These are phyloP conservation scores for Rousettus madagascariensis DNA, from an alignment of 2,797 vertebrate genomes.

Conservation along the genomic window DNA sequence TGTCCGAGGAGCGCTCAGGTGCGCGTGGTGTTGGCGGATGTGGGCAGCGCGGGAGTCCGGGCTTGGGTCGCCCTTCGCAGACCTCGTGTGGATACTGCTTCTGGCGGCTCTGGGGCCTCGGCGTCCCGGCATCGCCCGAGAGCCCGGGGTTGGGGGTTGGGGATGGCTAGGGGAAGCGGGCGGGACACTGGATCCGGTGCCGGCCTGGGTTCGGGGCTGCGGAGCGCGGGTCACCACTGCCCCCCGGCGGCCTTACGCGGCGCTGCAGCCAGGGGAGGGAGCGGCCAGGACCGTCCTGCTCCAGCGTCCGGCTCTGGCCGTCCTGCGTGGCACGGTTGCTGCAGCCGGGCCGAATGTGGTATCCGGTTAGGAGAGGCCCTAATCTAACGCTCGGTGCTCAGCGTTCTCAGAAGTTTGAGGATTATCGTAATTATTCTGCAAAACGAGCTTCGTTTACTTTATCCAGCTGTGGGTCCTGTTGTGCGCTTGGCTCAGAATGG, in stretches of 20 bases:
- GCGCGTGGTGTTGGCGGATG: background rate
- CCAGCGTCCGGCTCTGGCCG: background rate
- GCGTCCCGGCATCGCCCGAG: background rate
- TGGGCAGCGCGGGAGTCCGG: fast-evolving
- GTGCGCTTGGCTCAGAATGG: background rate
- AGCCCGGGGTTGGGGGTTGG: background rate
- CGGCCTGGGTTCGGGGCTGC: background rate
- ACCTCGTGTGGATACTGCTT: no score
- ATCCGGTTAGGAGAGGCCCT: background rate
- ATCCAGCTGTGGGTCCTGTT: background rate
- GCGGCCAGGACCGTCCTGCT: background rate
- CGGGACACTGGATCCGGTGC: no score
- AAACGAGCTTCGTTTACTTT: no score
- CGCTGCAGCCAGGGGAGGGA: background rate
- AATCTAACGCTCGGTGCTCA: background rate
- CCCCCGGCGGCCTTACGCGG: background rate
- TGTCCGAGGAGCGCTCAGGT: background rate
- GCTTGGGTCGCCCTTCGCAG: no score
- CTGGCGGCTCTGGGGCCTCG: no score
- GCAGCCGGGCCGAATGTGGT: no score
- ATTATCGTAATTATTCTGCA: background rate
- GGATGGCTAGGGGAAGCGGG: no score
- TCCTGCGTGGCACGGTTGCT: background rate
- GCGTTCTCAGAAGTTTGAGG: background rate
- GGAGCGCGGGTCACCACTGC: background rate